Base-by-base conservation (phyloP, 2,888 invertebrate species). In the Camptogramma bilineatum region DNA sequence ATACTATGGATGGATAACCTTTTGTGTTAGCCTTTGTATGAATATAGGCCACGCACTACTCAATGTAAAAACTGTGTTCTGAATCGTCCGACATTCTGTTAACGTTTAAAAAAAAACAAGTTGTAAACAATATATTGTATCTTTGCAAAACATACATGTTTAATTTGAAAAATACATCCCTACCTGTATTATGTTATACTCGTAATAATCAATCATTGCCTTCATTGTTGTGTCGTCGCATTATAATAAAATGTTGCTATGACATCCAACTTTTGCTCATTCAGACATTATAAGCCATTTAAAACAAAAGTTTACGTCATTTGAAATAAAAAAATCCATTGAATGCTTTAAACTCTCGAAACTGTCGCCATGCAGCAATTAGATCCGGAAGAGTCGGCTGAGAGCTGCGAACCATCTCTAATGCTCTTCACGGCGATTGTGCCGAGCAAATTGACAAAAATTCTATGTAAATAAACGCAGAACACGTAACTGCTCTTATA, bases 311-410 rank as follows among this genome's bases (percentile, higher is more conserved):
- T 51, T 51, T 28, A 51, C 54, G 28, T 44, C 4, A 16, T 46
- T 46, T 16, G n/a, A 8, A 52, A 19, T 10, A 56, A 57, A 60
- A 68, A 72, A 74, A 70, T 73, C 72, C 70, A 73, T 69, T 69
- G 73, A 76, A 70, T 62, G 62, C 59, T 68, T 64, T 67, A 76
- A 73, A 74, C 66, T 74, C 71, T 68, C 69, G 66, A 69, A 55
- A 70, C 75, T 76, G 81, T 82, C 82, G 76, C 79, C 81, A 79
- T 79, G 80, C 78, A 75, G 79, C 88, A 84, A 89, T 91, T 90
- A 90, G 90, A 90, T 90, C 80, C 91, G 90, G 88, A 91, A 91
- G 88, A 85, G 76, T 78, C 78, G 80, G 76, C 75, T 74, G 79
- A 73, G 80, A 79, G 75, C 77, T 79, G 79, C 78, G 75, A 76